Evolutionary conservation across 2,113 vertebrate species (phyloP), one percentile per base, ranked within the genome.

Genomic region (Mellivora capensis): DNA sequence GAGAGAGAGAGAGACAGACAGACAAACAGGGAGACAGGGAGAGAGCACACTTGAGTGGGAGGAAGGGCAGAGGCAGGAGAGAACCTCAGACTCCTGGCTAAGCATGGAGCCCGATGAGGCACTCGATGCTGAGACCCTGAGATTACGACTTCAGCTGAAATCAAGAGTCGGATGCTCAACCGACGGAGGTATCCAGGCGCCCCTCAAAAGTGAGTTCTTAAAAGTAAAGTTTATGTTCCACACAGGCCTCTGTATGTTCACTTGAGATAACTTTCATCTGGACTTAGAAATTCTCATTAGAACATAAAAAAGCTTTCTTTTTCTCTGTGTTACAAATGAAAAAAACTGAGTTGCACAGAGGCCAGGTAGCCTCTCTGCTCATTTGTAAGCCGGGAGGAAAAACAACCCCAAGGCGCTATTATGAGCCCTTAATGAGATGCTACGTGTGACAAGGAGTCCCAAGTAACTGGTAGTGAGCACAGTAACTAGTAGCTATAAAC

Each of bases 201-300:
- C 34, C 7, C 17, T 69, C 67, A 69, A 69, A 69, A 4, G 67
- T 87, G 37, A 97, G 29, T 71, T 90, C 54, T 80, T 71, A 64
- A 42, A 93, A 94, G 44, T 90, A 69, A 96, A 95, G 61, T 59
- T 83, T 93, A 94, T 62, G 37, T 72, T 91, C 64, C 34, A 87
- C 29, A 47, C 25, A 81, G 87, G 84, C 25, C 14, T 91, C 29
- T 85, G 61, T 84, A 52, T 42, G 77, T 62, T 37, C 69, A 85
- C 14, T 87, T 44, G 14, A 83, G 77, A 61, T 95, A 69, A 74
- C 88, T 93, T 91, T 91, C 86, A 83, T 61, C n/a, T 86, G 25
- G 57, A 93, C 64, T 95, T 87, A 90, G 90, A 97, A 96, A 95
- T 74, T 85, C 34, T 49, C 87, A 90, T n/a, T 44, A 62, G 61